These are phyloP conservation scores for Fopius arisanus DNA, from an alignment of 1,140 invertebrate genomes.

Conservation along the genomic window DNA sequence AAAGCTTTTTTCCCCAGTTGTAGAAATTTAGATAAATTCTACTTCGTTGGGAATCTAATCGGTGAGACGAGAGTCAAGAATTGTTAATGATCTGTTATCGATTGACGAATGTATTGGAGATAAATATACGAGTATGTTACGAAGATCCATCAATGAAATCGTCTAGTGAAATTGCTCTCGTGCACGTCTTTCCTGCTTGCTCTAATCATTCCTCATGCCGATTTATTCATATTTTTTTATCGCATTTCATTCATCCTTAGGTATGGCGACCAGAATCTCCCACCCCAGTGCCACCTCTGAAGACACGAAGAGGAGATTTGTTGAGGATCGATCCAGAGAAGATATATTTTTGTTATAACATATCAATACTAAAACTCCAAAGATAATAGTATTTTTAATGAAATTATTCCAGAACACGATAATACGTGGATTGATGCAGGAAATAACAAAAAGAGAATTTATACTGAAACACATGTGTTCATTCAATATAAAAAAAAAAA, in stretches of 20 bases:
- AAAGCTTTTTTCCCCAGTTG: neutral
- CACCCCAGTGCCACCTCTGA: slow-evolving; percentile 56
- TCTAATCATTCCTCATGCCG: neutral
- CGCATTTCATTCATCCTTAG: slow-evolving; percentile 48
- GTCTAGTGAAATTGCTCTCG: neutral
- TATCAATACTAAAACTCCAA: neutral
- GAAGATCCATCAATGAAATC: neutral
- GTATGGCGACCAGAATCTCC: slow-evolving; percentile 41
- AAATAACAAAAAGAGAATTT: too few species aligned
- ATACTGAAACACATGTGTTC: too few species aligned
- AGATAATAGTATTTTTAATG: neutral
- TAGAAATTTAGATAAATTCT: neutral
- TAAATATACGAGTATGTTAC: slow-evolving; percentile 18
- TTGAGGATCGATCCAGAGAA: slow-evolving; percentile 1
- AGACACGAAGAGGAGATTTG: slow-evolving; percentile 23
- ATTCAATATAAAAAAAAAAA: neutral
- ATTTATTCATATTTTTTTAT: slow-evolving; percentile 14
- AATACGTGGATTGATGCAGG: too few species aligned
- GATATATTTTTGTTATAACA: slow-evolving; percentile 17
- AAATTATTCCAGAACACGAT: too few species aligned
- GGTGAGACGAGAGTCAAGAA: neutral
- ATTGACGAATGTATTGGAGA: slow-evolving; percentile 4
- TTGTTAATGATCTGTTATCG: slow-evolving; percentile 20
- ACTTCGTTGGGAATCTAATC: neutral
- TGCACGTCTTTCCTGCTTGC: neutral